A percentile compares a stretch with the other conserved stretches of the same genome.
phyloP scores from a whole-genome alignment of 2,113 vertebrate species.

The Promerops cafer region DNA sequence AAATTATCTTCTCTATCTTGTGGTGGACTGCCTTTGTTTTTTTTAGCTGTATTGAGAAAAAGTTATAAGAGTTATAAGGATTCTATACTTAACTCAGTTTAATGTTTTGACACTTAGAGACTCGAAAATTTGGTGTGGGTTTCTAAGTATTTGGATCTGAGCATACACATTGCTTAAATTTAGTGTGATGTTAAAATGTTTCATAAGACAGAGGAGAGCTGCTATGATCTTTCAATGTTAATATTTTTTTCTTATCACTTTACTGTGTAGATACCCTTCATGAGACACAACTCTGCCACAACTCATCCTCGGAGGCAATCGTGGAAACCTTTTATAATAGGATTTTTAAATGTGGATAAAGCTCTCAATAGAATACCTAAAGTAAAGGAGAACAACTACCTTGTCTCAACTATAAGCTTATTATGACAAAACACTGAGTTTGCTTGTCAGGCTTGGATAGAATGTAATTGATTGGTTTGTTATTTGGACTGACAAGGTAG shows the following conservation, averaged over 20 bases:
- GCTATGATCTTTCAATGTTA: constrained; percentile 77
- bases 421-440: constrained; percentile 68
- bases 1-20: neutral
- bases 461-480: constrained; percentile 75
- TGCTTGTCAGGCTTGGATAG: constrained; percentile 74
- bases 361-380: constrained; percentile 73
- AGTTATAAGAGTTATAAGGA: neutral
- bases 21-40: neutral
- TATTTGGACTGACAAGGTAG: constrained; percentile 74
- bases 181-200: constrained; percentile 72
- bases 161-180: constrained; percentile 56
- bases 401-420: constrained; percentile 71
- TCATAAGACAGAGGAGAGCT: constrained; percentile 74
- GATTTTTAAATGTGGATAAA: constrained; percentile 78
- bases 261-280: constrained; percentile 83
- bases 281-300: constrained; percentile 82
- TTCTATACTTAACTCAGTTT: neutral
- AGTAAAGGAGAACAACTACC: constrained; percentile 76
- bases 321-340: constrained; percentile 78
- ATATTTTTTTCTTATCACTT: constrained; percentile 83
- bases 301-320: constrained; percentile 80
- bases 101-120: neutral
- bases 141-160: constrained; percentile 32
- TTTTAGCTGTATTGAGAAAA: neutral
- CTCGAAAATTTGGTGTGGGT: neutral